Evolutionary conservation across 30 jellyfish, hydroid and myxozoan species (phyloP).

Genomic region (Chrysaora quinquecirrha): DNA sequence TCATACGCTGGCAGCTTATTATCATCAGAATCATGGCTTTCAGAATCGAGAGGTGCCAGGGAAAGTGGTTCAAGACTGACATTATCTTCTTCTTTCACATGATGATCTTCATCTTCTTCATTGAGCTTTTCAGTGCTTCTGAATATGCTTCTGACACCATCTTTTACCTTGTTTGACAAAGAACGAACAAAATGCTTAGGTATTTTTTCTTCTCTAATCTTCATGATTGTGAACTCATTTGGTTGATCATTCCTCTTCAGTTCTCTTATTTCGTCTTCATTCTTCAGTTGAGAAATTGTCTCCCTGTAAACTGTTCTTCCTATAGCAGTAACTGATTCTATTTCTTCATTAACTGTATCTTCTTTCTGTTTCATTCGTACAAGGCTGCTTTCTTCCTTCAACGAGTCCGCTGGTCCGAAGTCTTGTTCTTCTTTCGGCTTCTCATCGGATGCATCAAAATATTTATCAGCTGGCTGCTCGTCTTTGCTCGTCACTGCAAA

Average conservation of each 20-base stretch:
- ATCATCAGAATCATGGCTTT: neutral
- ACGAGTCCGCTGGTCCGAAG: neutral
- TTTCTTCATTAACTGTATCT: neutral
- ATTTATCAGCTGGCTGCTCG: neutral
- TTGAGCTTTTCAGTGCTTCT: neutral
- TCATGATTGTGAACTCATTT: neutral
- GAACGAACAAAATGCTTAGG: neutral
- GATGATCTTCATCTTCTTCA: neutral
- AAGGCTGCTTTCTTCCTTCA: too few species aligned
- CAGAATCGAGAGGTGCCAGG: neutral
- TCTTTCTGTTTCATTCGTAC: too few species aligned
- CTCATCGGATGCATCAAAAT: neutral
- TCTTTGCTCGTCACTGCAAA: constrained; percentile 27
- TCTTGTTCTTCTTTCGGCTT: neutral
- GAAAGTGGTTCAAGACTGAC: neutral
- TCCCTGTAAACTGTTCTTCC: neutral
- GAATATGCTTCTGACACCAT: neutral
- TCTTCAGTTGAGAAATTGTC: neutral
- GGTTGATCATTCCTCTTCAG: neutral
- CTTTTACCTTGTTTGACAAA: neutral
- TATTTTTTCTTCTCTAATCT: neutral
- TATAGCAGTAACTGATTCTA: neutral
- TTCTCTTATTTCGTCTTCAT: neutral
- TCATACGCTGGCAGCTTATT: too few species aligned
- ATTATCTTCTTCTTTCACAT: neutral